Evolutionary conservation across 2,888 invertebrate genomes (phyloP).

Genomic region (Protophormia terraenovae): DNA sequence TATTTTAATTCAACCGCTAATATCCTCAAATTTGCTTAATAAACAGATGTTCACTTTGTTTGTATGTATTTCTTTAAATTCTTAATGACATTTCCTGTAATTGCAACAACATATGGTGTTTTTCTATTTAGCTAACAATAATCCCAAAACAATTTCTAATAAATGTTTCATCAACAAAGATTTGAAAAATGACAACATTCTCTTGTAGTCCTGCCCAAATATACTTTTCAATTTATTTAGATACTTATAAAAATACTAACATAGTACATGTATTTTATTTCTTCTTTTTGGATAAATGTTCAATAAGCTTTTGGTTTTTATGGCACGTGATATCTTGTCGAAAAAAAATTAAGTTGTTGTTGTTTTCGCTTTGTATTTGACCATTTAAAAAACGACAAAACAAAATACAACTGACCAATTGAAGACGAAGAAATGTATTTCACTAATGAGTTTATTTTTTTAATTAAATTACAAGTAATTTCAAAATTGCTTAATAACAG

Average conservation of each 20-base stretch:
- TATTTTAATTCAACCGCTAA: too few species aligned
- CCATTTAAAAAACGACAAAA: conserved; percentile 49
- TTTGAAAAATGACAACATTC: neutral
- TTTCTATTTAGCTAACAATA: too few species aligned
- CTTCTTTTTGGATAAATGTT: conserved; percentile 54
- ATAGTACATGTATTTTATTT: conserved; percentile 1
- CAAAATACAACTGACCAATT: conserved; percentile 47
- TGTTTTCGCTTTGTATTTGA: conserved; percentile 38
- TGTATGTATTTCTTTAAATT: too few species aligned
- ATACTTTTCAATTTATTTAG: conserved; percentile 13
- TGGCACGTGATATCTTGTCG: conserved; percentile 66
- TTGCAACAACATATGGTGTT: too few species aligned
- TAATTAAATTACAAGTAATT: conserved; percentile 46
- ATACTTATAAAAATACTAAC: neutral
- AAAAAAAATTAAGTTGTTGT: conserved; percentile 61
- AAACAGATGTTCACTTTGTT: too few species aligned
- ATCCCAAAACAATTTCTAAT: too few species aligned
- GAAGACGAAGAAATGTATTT: conserved; percentile 58
- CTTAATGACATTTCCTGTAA: too few species aligned
- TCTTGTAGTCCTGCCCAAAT: neutral
- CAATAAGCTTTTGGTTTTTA: conserved; percentile 62
- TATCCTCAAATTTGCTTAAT: too few species aligned
- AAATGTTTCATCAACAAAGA: neutral
- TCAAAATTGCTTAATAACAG: conserved; percentile 48
- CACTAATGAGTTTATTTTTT: conserved; percentile 60